These are phyloP conservation scores for Capitulum mitella DNA, from an alignment of 2,888 invertebrate species.

Conservation along the genomic window DNA sequence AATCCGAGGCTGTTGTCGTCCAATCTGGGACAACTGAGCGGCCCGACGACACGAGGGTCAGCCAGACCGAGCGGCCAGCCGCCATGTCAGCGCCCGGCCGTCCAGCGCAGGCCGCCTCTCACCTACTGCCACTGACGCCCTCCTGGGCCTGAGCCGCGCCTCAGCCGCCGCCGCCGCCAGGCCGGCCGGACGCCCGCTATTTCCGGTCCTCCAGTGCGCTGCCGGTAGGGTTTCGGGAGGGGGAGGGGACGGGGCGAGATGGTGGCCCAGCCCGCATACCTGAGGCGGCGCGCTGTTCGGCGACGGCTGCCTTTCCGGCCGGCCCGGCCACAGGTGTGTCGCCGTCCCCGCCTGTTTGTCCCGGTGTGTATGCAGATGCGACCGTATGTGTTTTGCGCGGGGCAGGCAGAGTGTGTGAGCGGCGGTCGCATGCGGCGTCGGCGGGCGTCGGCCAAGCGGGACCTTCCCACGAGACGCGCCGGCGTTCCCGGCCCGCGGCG, in stretches of 20 bases:
- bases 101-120: no score
- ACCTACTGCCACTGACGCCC: no score
- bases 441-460: no score
- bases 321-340: neutral
- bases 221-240: neutral
- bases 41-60: neutral
- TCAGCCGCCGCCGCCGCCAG: neutral
- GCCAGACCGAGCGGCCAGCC: neutral
- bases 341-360: neutral
- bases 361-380: neutral
- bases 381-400: slow-evolving; percentile 4
- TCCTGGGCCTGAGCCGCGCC: no score
- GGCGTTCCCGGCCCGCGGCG: no score
- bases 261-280: neutral
- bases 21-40: neutral
- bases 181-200: neutral
- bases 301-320: neutral
- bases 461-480: no score
- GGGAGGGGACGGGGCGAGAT: neutral
- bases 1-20: neutral
- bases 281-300: neutral
- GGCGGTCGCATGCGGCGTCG: no score
- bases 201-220: neutral
- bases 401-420: no score
- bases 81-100: no score